Percentiles rank a stretch among this genome's conserved stretches.
phyloP scores from a whole-genome alignment of 1,140 invertebrate species.

The Campodea augens region DNA sequence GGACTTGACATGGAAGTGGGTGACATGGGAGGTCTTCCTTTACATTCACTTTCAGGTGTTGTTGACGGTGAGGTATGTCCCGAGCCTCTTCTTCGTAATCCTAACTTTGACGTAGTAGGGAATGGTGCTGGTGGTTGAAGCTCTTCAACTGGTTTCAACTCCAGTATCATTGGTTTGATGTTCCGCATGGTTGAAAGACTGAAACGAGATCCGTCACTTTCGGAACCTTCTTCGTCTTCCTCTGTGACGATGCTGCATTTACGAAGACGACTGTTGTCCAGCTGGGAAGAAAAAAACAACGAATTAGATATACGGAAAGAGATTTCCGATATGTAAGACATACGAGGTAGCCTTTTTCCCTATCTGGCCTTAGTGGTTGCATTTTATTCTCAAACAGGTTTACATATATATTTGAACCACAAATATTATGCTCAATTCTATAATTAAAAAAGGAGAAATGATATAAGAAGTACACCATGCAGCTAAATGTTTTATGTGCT shows the following conservation, averaged over 20 bases:
- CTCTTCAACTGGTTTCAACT: slow-evolving; percentile 11
- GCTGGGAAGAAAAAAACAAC: slow-evolving; percentile 14
- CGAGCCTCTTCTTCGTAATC: slow-evolving; percentile 10
- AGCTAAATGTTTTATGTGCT: no score
- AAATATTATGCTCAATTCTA: no score
- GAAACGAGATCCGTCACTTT: no score
- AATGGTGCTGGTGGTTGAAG: slow-evolving; percentile 14
- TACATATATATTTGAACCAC: no score
- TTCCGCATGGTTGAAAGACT: no score
- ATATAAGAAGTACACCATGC: no score
- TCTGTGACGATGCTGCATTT: slow-evolving; percentile 78
- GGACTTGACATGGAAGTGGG: slow-evolving; percentile 15
- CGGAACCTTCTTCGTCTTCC: slow-evolving; percentile 63
- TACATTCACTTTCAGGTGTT: slow-evolving; percentile 9
- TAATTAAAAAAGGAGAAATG: no score
- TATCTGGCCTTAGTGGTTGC: no score
- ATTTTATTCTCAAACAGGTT: no score
- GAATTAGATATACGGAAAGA: no score
- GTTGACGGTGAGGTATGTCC: slow-evolving; percentile 13
- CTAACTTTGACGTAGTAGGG: slow-evolving; percentile 16
- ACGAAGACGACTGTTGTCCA: slow-evolving; percentile 34
- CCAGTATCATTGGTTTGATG: slow-evolving; percentile 11
- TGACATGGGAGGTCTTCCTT: slow-evolving; percentile 3
- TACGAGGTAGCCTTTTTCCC: no score
- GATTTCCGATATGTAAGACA: no score